Percentiles rank a stretch among this genome's conserved stretches.
Conservation (phyloP, 64 coral and sea anemone genomes). For the Dendronephthya gigantea region DNA sequence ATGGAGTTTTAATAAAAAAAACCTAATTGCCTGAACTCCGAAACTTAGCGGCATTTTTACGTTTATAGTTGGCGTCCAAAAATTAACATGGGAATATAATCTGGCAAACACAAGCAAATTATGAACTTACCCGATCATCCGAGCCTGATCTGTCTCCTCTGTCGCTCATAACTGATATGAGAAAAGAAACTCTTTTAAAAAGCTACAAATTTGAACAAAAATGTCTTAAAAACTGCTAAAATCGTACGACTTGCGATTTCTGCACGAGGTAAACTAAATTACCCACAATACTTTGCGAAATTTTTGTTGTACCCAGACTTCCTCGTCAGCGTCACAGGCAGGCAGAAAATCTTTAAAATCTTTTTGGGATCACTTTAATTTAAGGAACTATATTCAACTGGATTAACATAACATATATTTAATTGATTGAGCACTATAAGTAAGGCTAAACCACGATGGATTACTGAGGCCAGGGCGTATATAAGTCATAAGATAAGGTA, state of each 20-base stretch:
- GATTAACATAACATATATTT: too few relatives aligned
- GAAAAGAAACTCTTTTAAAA: not conserved
- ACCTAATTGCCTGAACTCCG: too few relatives aligned
- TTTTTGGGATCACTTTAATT: too few relatives aligned
- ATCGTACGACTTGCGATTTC: not conserved
- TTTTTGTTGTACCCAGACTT: not conserved
- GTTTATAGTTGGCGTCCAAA: not conserved
- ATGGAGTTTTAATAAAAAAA: too few relatives aligned
- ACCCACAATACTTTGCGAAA: not conserved
- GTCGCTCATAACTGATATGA: not conserved
- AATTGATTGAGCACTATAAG: too few relatives aligned
- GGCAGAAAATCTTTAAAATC: too few relatives aligned
- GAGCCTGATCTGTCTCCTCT: constrained; percentile 10
- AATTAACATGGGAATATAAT: not conserved
- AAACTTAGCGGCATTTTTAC: not conserved
- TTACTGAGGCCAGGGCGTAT: too few relatives aligned
- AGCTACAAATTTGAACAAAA: not conserved
- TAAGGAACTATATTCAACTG: too few relatives aligned
- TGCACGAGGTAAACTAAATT: not conserved
- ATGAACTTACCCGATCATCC: not conserved
- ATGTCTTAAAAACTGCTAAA: not conserved
- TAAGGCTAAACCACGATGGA: too few relatives aligned
- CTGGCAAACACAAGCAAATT: not conserved
- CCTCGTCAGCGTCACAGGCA: not conserved
- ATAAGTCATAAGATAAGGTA: too few relatives aligned